Percentiles rank a stretch among this genome's conserved stretches.
Conservation (phyloP, 2,888 invertebrate species). For the Clistopyga incitator region DNA sequence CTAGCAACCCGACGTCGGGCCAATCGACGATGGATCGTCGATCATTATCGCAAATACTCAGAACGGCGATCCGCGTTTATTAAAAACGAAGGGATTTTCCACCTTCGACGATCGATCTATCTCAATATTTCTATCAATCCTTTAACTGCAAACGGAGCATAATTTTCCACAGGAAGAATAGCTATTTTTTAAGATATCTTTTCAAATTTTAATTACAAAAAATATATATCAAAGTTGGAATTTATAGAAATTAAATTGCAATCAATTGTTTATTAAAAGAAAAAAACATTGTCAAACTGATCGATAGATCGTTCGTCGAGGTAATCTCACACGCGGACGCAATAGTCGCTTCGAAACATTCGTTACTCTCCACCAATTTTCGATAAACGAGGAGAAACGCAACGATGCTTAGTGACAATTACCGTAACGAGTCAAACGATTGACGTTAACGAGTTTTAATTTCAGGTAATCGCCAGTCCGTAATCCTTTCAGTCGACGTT, state of each 20-base stretch:
- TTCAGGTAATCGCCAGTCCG: conserved; percentile 58
- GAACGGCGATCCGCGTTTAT: conserved; percentile 67
- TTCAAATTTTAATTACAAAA: neutral
- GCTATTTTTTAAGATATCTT: conserved; percentile 44
- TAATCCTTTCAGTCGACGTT: conserved; percentile 57
- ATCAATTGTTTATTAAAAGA: too few relatives aligned
- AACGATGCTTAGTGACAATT: conserved; percentile 58
- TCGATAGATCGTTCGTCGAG: conserved; percentile 56
- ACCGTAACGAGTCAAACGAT: conserved; percentile 37
- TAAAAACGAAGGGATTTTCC: conserved; percentile 47
- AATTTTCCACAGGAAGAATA: neutral
- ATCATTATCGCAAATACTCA: conserved; percentile 70
- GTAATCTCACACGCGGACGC: conserved; percentile 16
- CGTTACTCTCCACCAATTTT: conserved; percentile 65
- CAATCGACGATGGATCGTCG: conserved; percentile 64
- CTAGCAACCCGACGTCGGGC: conserved; percentile 62
- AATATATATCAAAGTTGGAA: neutral
- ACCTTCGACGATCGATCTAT: conserved; percentile 45
- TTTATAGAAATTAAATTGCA: too few relatives aligned
- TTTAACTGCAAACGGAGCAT: neutral
- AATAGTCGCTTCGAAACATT: conserved; percentile 43
- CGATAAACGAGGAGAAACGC: conserved; percentile 70
- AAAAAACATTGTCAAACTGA: conserved; percentile 5
- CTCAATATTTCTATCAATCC: conserved; percentile 7
- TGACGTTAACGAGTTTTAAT: conserved; percentile 68